A percentile compares a stretch with the other conserved stretches of the same genome.
Evolutionary conservation across 2,797 vertebrate species (phyloP).

Genomic region (Geotrypetes seraphini): DNA sequence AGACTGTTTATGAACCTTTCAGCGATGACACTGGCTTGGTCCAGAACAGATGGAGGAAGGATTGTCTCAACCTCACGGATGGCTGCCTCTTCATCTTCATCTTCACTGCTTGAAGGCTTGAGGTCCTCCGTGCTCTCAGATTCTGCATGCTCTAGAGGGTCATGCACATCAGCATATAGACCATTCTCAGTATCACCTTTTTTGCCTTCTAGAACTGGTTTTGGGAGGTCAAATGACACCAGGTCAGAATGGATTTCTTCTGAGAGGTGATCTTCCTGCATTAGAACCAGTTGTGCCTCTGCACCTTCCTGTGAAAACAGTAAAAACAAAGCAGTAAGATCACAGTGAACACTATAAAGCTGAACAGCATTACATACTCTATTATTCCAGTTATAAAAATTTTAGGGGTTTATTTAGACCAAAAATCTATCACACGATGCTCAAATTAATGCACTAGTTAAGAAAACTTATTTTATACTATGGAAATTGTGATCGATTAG

Average conservation of each 20-base stretch:
- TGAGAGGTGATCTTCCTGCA: too few relatives aligned
- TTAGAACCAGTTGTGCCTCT: too few relatives aligned
- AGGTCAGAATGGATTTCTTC: slow-evolving; percentile 7
- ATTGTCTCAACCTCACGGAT: slow-evolving; percentile 41
- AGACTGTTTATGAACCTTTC: slow-evolving; percentile 58
- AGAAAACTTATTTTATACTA: too few relatives aligned
- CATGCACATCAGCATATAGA: background rate
- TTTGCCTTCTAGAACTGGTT: background rate
- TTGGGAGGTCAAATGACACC: background rate
- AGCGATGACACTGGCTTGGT: slow-evolving; percentile 71
- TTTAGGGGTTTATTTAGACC: too few relatives aligned
- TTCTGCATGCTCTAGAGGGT: slow-evolving; percentile 3
- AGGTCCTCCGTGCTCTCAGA: slow-evolving; percentile 44
- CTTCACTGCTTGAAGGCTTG: slow-evolving; percentile 65
- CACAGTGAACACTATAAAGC: too few relatives aligned
- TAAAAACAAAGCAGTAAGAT: too few relatives aligned
- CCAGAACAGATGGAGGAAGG: slow-evolving; percentile 70
- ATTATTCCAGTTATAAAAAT: too few relatives aligned
- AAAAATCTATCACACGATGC: too few relatives aligned
- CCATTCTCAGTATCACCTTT: slow-evolving; percentile 28
- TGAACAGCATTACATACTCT: too few relatives aligned
- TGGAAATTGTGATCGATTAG: too few relatives aligned
- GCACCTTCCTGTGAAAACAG: too few relatives aligned
- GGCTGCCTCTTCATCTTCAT: slow-evolving; percentile 55
- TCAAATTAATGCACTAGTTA: too few relatives aligned